These are phyloP conservation scores for Lasioglossum zephyrum DNA, from an alignment of 2,888 invertebrate species.

Conservation along the genomic window DNA sequence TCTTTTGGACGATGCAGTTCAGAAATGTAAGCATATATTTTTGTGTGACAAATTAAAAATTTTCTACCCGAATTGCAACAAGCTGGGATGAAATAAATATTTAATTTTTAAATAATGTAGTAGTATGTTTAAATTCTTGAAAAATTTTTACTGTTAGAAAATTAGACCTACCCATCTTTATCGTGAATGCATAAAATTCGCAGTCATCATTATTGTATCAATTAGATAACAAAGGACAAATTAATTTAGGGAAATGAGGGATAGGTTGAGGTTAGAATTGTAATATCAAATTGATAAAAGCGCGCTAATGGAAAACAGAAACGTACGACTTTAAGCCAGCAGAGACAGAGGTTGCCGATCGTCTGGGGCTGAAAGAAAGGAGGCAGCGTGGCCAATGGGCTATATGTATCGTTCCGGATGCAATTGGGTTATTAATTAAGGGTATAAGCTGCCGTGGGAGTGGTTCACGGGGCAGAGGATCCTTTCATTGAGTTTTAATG, in stretches of 20 bases:
- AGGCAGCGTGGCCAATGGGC: conserved; percentile 37
- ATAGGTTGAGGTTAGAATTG: not conserved
- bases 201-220: too few relatives aligned
- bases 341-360: conserved; percentile 1
- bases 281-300: not conserved
- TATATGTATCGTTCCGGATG: conserved; percentile 53
- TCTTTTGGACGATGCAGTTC: not conserved
- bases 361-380: conserved; percentile 15
- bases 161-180: too few relatives aligned
- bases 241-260: not conserved
- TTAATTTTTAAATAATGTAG: too few relatives aligned
- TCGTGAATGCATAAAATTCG: too few relatives aligned
- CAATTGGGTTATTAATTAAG: conserved; percentile 68
- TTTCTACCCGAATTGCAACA: too few relatives aligned
- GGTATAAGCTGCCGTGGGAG: conserved; percentile 53
- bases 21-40: not conserved
- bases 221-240: not conserved
- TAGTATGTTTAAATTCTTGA: too few relatives aligned
- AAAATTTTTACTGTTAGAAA: too few relatives aligned
- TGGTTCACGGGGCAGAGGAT: conserved; percentile 37
- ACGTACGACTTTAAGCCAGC: not conserved
- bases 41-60: too few relatives aligned
- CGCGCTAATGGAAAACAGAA: not conserved
- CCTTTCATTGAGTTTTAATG: conserved; percentile 65
- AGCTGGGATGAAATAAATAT: too few relatives aligned